Base-by-base conservation (phyloP, 2,113 vertebrate genomes). In the Steatornis caripensis region DNA sequence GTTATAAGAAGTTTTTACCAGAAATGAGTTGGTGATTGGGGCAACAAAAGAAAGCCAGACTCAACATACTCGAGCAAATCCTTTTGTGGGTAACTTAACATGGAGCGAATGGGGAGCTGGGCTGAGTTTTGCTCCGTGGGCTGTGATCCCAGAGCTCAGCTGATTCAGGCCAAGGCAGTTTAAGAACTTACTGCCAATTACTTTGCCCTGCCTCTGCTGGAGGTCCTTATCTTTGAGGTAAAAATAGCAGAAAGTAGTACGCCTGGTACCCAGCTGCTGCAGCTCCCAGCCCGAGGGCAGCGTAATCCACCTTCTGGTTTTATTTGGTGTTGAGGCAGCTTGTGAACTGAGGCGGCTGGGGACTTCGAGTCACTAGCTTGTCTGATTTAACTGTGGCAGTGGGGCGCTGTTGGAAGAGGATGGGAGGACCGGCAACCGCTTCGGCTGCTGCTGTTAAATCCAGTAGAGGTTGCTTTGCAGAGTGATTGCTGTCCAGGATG, bases 341-440 rank as follows among this genome's bases (percentile, higher is more conserved):
- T 1, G 0, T 71, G 48, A 93, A 29, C 46, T 15, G 55, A 53
- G 41, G 41, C 0, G 0, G 5, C 3, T 3, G 57, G 57, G 37
- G 58, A 24, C 62, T 55, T n/a, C 7, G 23, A 87, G 26, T 57
- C 69, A n/a, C 39, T 71, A n/a, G 39, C 53, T 90, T 12, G 4
- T 21, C 65, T 32, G 29, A 45, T 65, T 75, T 83, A 62, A 39
- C 32, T 49, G 19, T 57, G 46, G n/a, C 55, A 46, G 2, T 54
- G 46, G 13, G 22, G 4, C 55, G 39, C 9, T 34, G 7, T 60
- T 17, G 61, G 66, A 88, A 75, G 70, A 68, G 39, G 32, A 32
- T 46, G 55, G 19, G 69, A 87, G 46, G 26, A 58, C 20, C 2
- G 3, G 43, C 39, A 75, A 27, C 12, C 43, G 92, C 74, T 79